These are phyloP conservation scores for Heliornis fulica DNA, from an alignment of 2,113 vertebrate species.

Conservation along the genomic window DNA sequence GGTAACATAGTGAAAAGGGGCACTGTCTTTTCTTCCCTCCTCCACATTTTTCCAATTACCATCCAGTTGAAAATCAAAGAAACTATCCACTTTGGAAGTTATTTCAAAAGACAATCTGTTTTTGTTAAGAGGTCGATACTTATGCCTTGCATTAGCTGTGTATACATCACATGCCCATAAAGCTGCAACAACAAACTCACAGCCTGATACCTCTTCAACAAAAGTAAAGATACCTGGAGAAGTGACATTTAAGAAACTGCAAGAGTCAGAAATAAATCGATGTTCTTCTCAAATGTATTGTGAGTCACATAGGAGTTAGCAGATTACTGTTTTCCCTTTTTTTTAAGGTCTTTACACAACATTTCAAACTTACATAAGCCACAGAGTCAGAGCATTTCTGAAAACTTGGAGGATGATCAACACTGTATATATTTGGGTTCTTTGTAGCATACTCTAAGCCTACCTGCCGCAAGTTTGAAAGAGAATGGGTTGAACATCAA, in stretches of 20 bases:
- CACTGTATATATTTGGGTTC: background rate
- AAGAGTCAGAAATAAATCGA: background rate
- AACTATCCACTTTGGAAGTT: background rate
- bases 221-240: background rate
- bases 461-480: background rate
- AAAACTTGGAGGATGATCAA: background rate
- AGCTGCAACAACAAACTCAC: background rate
- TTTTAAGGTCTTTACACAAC: background rate
- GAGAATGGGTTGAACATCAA: background rate
- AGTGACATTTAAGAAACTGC: background rate
- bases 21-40: background rate
- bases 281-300: background rate
- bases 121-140: background rate
- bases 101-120: background rate
- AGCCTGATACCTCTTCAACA: rapidly evolving
- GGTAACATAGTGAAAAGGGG: background rate
- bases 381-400: background rate
- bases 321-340: background rate
- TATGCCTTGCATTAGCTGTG: background rate
- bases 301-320: background rate
- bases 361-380: background rate
- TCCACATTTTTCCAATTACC: background rate
- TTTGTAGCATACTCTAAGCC: background rate
- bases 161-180: background rate
- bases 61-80: background rate